Conservation (phyloP, 35 echinoderm and acorn worm species). For the Lytechinus variegatus region DNA sequence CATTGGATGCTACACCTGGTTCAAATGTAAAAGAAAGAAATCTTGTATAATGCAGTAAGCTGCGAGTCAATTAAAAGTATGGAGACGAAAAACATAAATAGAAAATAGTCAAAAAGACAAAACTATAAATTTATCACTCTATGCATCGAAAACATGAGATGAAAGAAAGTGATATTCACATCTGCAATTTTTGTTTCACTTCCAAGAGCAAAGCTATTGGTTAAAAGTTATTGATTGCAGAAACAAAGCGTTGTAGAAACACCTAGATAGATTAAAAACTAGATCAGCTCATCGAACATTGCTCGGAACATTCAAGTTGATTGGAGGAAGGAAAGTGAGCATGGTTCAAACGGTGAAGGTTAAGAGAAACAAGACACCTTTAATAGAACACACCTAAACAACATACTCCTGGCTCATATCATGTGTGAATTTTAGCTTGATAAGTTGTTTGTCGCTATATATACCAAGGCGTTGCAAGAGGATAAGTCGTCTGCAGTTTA, state of each 20-base stretch:
- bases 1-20: too few relatives aligned
- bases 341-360: neutral
- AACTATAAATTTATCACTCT: too few relatives aligned
- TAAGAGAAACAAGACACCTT: neutral
- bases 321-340: neutral
- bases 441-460: neutral
- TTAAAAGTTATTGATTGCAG: neutral
- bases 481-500: neutral
- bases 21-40: too few relatives aligned
- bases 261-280: neutral
- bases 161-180: too few relatives aligned
- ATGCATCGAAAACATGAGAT: too few relatives aligned
- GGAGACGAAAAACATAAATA: too few relatives aligned
- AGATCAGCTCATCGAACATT: neutral
- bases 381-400: neutral
- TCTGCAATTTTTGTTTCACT: neutral
- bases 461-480: neutral
- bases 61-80: too few relatives aligned
- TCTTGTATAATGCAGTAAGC: too few relatives aligned
- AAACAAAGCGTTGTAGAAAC: neutral
- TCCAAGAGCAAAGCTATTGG: neutral
- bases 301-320: neutral
- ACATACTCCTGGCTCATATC: neutral
- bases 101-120: too few relatives aligned
- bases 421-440: neutral